Evolutionary conservation across 37 sponge, comb jelly and placozoan genomes (phyloP).

Genomic region (Hormiphora californensis): DNA sequence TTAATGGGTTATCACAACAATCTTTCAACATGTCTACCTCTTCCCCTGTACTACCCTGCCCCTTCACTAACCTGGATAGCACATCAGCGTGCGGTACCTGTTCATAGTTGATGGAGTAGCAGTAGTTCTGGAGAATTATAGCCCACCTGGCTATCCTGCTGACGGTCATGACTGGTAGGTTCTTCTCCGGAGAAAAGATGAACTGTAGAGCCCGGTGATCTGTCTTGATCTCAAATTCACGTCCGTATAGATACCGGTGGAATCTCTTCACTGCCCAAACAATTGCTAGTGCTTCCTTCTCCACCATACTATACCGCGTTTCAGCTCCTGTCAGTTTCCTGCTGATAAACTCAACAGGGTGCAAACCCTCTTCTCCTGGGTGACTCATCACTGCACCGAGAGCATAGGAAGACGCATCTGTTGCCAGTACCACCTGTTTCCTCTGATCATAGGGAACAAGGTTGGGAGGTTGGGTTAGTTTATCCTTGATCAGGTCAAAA

Average conservation of each 20-base stretch:
- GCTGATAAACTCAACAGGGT: conserved; percentile 55
- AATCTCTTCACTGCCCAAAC: conserved; percentile 59
- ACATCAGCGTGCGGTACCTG: too few relatives aligned
- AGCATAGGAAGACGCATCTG: conserved; percentile 21
- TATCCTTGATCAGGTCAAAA: background rate
- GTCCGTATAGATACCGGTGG: conserved; percentile 62
- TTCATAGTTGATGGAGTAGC: too few relatives aligned
- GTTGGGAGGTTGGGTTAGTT: background rate
- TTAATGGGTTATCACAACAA: too few relatives aligned
- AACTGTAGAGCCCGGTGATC: conserved; percentile 62
- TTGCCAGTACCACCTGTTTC: background rate
- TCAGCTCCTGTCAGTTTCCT: conserved; percentile 47
- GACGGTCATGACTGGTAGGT: conserved; percentile 57
- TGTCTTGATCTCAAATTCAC: conserved; percentile 38
- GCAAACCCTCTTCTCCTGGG: too few relatives aligned
- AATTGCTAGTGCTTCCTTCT: conserved; percentile 59
- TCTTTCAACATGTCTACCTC: too few relatives aligned
- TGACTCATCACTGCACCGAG: too few relatives aligned
- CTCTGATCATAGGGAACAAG: background rate
- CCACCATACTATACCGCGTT: conserved; percentile 52
- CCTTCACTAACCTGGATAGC: too few relatives aligned
- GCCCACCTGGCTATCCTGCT: conserved; percentile 61
- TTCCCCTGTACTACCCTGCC: too few relatives aligned
- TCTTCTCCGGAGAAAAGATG: conserved; percentile 50
- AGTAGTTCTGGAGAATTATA: conserved; percentile 40